These are phyloP conservation scores for Xenopus petersii DNA, from an alignment of 2,797 vertebrate genomes.

Conservation along the genomic window DNA sequence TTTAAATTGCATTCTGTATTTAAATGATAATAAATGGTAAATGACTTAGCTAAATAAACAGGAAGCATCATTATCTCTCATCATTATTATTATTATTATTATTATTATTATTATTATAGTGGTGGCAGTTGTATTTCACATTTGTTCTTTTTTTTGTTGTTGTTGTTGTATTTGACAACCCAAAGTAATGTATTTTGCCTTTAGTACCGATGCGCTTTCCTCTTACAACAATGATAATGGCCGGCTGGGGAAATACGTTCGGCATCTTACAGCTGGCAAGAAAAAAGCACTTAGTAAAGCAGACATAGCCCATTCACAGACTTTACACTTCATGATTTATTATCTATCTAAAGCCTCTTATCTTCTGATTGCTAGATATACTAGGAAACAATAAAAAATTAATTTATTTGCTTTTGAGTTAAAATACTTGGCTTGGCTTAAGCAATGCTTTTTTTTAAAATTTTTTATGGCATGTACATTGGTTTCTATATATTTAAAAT, in stretches of 20 bases:
- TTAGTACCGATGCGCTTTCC: background rate
- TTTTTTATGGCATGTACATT: background rate
- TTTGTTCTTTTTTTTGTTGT: too few relatives aligned
- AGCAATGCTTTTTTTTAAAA: constrained; percentile 5
- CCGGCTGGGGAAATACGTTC: constrained; percentile 24
- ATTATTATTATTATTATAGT: too few relatives aligned
- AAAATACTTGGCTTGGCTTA: constrained; percentile 34
- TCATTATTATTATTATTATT: too few relatives aligned
- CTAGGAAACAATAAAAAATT: constrained; percentile 32
- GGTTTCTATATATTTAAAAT: too few relatives aligned
- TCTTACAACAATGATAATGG: constrained; percentile 5
- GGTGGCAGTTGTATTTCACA: too few relatives aligned
- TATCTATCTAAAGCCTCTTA: constrained; percentile 31
- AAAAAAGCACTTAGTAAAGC: constrained; percentile 29
- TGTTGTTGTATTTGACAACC: too few relatives aligned
- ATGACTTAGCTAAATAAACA: too few relatives aligned
- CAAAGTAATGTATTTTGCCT: too few relatives aligned
- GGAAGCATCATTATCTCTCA: too few relatives aligned
- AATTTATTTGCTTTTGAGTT: constrained; percentile 31
- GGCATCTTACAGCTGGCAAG: constrained; percentile 18
- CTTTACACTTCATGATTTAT: constrained; percentile 28
- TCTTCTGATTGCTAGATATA: constrained; percentile 35
- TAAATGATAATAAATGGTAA: too few relatives aligned
- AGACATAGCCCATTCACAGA: constrained; percentile 16
- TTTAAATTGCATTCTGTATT: too few relatives aligned